Conservation (phyloP, 2,113 vertebrate species). For the Prochilodus magdalenae region DNA sequence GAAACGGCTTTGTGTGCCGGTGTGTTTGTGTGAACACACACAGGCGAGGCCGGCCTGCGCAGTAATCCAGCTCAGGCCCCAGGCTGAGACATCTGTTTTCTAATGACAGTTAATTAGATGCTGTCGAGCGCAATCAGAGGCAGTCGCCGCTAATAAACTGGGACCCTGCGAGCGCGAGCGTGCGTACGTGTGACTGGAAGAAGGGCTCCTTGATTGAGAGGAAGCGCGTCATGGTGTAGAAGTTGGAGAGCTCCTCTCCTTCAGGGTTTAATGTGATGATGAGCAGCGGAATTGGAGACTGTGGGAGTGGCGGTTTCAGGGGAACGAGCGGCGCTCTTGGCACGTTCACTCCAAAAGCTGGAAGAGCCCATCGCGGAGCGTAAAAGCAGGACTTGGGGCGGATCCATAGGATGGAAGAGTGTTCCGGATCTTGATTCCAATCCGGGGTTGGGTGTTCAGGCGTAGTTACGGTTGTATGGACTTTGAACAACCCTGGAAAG, state of each 20-base stretch:
- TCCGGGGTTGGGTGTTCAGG: too few relatives aligned
- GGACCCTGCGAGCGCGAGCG: constrained; percentile 48
- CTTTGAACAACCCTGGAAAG: too few relatives aligned
- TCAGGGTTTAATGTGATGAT: constrained; percentile 29
- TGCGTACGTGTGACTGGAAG: constrained; percentile 51
- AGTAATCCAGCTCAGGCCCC: constrained; percentile 72
- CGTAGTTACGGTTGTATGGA: too few relatives aligned
- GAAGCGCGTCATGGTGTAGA: constrained; percentile 7
- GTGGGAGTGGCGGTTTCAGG: background rate
- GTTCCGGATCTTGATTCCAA: too few relatives aligned
- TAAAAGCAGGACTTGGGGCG: background rate
- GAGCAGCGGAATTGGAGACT: constrained; percentile 1
- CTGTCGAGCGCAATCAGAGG: constrained; percentile 89
- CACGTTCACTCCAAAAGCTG: background rate
- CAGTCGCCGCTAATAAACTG: constrained; percentile 81
- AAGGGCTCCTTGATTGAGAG: constrained; percentile 45
- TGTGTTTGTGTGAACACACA: constrained; percentile 59
- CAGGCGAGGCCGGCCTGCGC: constrained; percentile 53
- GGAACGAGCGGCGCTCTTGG: background rate
- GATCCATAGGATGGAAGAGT: too few relatives aligned
- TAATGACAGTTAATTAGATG: constrained; percentile 95
- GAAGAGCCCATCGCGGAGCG: background rate
- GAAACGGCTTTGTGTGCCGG: constrained; percentile 56
- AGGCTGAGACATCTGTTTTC: constrained; percentile 89
- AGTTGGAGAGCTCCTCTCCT: constrained; percentile 19